A percentile compares a stretch with the other conserved stretches of the same genome.
phyloP scores from a whole-genome alignment of 2,888 invertebrate genomes.

The Priocnemis perturbator region DNA sequence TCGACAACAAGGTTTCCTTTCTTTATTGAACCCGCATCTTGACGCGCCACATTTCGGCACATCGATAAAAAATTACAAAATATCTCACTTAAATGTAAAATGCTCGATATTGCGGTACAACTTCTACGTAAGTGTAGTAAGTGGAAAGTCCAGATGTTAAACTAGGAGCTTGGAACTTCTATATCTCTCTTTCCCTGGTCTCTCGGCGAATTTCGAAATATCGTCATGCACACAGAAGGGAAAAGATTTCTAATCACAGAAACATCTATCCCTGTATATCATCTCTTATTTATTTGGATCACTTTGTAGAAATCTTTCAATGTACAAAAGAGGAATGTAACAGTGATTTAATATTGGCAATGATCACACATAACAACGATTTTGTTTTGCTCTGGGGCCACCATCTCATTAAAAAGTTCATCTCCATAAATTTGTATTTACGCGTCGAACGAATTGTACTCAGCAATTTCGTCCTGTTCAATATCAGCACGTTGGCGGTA shows the following conservation, averaged over 20 bases:
- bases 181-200: neutral
- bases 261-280: conserved; percentile 8
- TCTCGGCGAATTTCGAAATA: neutral
- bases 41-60: conserved; percentile 43
- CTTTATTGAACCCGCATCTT: conserved; percentile 58
- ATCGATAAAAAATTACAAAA: conserved; percentile 65
- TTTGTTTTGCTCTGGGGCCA: conserved; percentile 27
- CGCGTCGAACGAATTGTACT: conserved; percentile 20
- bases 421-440: conserved; percentile 20
- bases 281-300: conserved; percentile 16
- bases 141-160: neutral
- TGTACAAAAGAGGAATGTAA: conserved; percentile 61
- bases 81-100: conserved; percentile 42
- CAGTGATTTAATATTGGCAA: conserved; percentile 49
- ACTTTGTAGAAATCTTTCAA: conserved; percentile 37
- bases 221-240: neutral
- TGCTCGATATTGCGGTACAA: conserved; percentile 35
- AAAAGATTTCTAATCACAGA: neutral
- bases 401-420: conserved; percentile 17
- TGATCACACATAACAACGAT: conserved; percentile 43
- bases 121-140: conserved; percentile 36
- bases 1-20: conserved; percentile 50
- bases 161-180: neutral
- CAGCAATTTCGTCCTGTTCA: conserved; percentile 5
- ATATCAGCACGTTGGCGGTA: too few species aligned